Evolutionary conservation across 2,113 vertebrate species (phyloP), one percentile per base, ranked within the genome.

Genomic region (Myrmophylax atrothorax): DNA sequence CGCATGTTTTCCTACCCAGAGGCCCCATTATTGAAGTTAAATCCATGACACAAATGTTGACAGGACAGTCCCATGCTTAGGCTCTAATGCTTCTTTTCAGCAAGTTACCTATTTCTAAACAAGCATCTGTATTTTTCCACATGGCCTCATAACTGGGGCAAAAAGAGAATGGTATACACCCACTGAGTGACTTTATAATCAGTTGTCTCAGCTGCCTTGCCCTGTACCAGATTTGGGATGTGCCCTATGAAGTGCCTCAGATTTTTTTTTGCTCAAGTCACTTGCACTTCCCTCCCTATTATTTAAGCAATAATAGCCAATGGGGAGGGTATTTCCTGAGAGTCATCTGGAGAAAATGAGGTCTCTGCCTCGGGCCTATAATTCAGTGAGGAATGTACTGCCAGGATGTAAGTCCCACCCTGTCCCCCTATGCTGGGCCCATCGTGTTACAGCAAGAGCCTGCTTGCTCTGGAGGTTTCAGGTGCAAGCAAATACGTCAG

Each of bases 281-380:
- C 44, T 44, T 75, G 79, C 40, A 79, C 89, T 91, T 93, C 92
- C 92, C 87, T 78, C 93, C 75, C 94, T 78, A 94, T 96, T 97
- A 97, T 90, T 96, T 92, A 75, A 93, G 93, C 79, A 94, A 90
- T 94, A 95, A 95, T 89, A 96, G 92, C 91, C 82, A 89, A 77
- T 96, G 91, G 91, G 92, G 89, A 95, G 87, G 93, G 93, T 94
- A 96, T 93, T 97, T 96, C 97, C 95, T 96, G 95, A 85, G 62
- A 97, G 92, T 70, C 84, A 94, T 90, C 76, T 90, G 87, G 66
- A 96, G 82, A 96, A 96, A 94, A 89, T 83, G 77, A 95, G 56
- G 80, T 60, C 91, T 64, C 75, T 97, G 93, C 89, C 62, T 90
- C 77, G 64, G 59, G 76, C 63, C 82, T 64, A 75, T 89, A 93